phyloP scores from a whole-genome alignment of 2,113 vertebrate species.

The Alligator mississippiensis region DNA sequence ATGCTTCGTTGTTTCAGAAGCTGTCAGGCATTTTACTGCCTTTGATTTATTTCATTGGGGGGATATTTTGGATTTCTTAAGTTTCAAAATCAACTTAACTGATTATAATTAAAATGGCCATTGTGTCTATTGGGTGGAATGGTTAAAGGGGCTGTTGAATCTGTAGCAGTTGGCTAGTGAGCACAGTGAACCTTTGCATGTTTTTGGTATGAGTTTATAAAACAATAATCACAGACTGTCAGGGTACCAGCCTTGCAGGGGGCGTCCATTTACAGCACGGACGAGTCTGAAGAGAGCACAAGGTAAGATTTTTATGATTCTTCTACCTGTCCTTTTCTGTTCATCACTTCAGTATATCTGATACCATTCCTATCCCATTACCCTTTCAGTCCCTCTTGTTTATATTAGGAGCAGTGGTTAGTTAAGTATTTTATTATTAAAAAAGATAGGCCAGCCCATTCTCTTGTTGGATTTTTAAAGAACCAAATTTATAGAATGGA shows the following conservation, averaged over 20 bases:
- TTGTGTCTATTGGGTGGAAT: slow-evolving; percentile 70
- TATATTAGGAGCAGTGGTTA: slow-evolving; percentile 44
- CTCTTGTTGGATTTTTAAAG: slow-evolving; percentile 63
- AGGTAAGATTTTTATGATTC: slow-evolving; percentile 89
- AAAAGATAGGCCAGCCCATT: slow-evolving; percentile 23
- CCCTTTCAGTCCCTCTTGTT: slow-evolving; percentile 59
- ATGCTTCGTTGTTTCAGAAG: slow-evolving; percentile 76
- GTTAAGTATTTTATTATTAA: slow-evolving; percentile 56
- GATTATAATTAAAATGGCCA: slow-evolving; percentile 26
- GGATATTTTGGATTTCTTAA: slow-evolving; percentile 64
- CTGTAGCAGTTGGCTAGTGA: slow-evolving; percentile 73
- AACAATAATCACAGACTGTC: slow-evolving; percentile 89
- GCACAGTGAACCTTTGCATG: slow-evolving; percentile 96
- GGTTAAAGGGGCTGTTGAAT: slow-evolving; percentile 70
- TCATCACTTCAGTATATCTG: slow-evolving; percentile 69
- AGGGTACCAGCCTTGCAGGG: slow-evolving; percentile 92
- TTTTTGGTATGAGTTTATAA: slow-evolving; percentile 86
- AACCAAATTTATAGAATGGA: slow-evolving; percentile 35
- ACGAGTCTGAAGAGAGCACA: slow-evolving; percentile 93
- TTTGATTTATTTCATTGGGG: slow-evolving; percentile 58
- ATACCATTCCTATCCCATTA: slow-evolving; percentile 65
- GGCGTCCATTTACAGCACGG: slow-evolving; percentile 99
- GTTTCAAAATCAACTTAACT: slow-evolving; percentile 38
- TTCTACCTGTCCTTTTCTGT: slow-evolving; percentile 76
- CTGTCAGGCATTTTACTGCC: slow-evolving; percentile 73